Evolutionary conservation across 1,140 invertebrate species (phyloP), one percentile per base, ranked within the genome.

Genomic region (Drosophila tristis): DNA sequence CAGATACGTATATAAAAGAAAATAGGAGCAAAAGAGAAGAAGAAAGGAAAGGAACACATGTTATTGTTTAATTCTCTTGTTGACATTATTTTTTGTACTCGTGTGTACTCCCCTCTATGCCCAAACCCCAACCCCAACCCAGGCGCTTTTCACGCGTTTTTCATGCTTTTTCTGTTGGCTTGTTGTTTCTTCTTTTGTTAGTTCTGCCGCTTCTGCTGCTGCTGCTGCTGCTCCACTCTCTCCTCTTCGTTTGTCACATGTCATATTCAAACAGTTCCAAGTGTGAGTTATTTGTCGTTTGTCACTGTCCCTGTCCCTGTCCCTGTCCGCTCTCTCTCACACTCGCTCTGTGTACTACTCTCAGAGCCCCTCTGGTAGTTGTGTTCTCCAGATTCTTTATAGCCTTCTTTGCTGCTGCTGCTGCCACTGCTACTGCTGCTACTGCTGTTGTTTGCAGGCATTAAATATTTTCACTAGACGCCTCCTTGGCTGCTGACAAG

Each of bases 241-340:
- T 25, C n/a, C 11, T 7, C 55, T 23, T 35, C 66, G 47, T 51
- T 67, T 78, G 81, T 86, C 68, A 87, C 62, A 81, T 87, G 82
- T 81, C 81, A 86, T 81, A 85, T 80, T 86, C 81, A 77, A 86
- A 84, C 76, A 84, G 78, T 81, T 81, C 58, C 78, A 78, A 87
- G 81, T 87, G 81, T 86, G 81, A 85, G 81, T 70, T 86, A 87
- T 86, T 86, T 86, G 81, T 78, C 78, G 85, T 86, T 80, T 82
- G 79, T 78, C 74, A 84, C 79, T 78, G 80, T 62, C 35, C 51
- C 54, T 23, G 3, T 39, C 11, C 6, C 43, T 20, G 16, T 11
- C 29, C n/a, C 13, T 29, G 26, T 29, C 49, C 31, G 31, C 50
- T 2, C 43, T 45, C 45, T 23, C 31, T 23, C 35, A 2, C 50